Percentiles rank a stretch among this genome's conserved stretches.
Conservation (phyloP, 2,797 vertebrate species). For the Tolypeutes matacus region DNA sequence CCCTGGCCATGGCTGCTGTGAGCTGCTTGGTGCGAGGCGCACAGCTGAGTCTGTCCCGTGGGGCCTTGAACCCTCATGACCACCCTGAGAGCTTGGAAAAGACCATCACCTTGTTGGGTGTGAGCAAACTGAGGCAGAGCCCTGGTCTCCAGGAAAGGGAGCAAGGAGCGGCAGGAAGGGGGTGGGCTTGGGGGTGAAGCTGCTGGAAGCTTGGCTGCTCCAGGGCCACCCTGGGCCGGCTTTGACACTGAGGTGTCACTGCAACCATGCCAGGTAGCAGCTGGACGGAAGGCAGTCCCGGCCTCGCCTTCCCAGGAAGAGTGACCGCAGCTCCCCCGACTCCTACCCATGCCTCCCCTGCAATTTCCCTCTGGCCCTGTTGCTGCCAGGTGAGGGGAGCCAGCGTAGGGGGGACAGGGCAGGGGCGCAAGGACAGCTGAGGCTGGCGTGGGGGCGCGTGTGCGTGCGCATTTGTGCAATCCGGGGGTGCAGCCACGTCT, state of each 20-base stretch:
- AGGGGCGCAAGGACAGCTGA: too few species aligned
- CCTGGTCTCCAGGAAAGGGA: background rate
- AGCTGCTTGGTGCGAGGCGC: background rate
- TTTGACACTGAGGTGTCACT: background rate
- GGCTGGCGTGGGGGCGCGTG: too few species aligned
- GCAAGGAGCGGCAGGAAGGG: background rate
- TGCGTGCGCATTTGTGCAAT: too few species aligned
- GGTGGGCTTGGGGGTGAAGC: background rate
- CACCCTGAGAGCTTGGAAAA: background rate
- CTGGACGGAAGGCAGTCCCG: background rate
- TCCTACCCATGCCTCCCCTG: too few species aligned
- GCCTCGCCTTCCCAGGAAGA: background rate
- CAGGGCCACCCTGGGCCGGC: background rate
- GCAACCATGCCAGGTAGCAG: background rate
- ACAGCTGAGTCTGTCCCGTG: fast-evolving
- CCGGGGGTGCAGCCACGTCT: background rate
- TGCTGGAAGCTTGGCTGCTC: background rate
- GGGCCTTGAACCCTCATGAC: background rate
- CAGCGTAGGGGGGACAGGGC: too few species aligned
- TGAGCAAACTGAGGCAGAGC: background rate
- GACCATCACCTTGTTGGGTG: fast-evolving
- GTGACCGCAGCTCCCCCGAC: background rate
- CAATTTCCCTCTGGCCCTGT: too few species aligned
- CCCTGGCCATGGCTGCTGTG: background rate
- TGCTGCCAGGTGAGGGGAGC: too few species aligned